Evolutionary conservation across 2,888 invertebrate genomes (phyloP), one percentile per base, ranked within the genome.

Genomic region (Drosophila barbarae): DNA sequence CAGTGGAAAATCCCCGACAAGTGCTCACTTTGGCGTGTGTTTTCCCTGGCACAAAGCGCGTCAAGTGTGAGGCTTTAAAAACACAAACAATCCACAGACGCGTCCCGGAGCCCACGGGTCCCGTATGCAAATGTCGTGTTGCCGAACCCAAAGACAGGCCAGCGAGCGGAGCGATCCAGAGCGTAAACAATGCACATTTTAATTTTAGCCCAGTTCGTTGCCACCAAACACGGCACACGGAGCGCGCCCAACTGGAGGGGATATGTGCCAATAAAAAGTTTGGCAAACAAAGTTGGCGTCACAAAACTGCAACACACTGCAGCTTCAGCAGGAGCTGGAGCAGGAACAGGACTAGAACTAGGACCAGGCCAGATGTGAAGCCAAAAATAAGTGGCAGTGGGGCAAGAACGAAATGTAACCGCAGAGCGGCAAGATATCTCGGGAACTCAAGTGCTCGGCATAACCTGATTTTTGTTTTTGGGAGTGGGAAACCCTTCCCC

Each of bases 181-280:
- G 56, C 56, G 64, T 76, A 76, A 73, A 83, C 83, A 82, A 79
- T 82, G 83, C 80, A 81, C 76, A 81, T 81, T 80, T 78, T 81
- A 80, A 83, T 84, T 84, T 84, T 72, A 69, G 78, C 78, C 84
- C 60, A 75, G 84, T 81, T 77, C 71, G 70, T 65, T 76, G 72
- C 75, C 81, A 69, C 76, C 66, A 44, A 69, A 58, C 51, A 47
- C 39, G 49, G 38, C 59, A 23, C 36, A 35, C 49, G 8, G 42
- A 39, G 52, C 52, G 46, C 52, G 46, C 51, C 44, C 64, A 57
- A 54, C 69, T 73, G 77, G 63, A 73, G 84, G 38, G 59, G 71
- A 84, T 80, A 79, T 84, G 84, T 84, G 80, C 84, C 85, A 82
- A 84, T 84, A 82, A 82, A 81, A 79, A 81, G 83, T 82, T 82